Percentiles rank a stretch among this genome's conserved stretches.
Evolutionary conservation across 2,888 invertebrate species (phyloP).

Genomic region (Hydrotaea cyrtoneurina): DNA sequence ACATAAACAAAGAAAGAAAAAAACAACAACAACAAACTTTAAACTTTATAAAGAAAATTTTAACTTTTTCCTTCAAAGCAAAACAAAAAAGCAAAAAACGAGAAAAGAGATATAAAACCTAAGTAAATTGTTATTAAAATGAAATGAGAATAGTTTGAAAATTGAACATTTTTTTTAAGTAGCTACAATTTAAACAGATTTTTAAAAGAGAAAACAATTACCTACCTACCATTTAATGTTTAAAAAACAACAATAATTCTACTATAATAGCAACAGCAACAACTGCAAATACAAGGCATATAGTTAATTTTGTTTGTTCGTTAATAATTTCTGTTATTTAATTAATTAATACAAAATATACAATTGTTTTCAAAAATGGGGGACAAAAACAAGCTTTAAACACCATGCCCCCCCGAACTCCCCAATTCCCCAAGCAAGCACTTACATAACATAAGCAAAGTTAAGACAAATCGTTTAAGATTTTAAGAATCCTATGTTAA

Average conservation of each 20-base stretch:
- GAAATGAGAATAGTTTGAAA: constrained; percentile 15
- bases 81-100: constrained; percentile 20
- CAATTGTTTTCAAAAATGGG: no score
- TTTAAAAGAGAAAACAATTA: constrained; percentile 1
- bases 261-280: constrained; percentile 40
- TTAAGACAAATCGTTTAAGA: no score
- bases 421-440: no score
- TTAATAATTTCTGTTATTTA: constrained; percentile 8
- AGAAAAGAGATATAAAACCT: constrained; percentile 1
- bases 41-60: constrained; percentile 51
- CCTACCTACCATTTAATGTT: constrained; percentile 1
- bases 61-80: constrained; percentile 43
- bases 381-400: background rate
- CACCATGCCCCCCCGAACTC: background rate
- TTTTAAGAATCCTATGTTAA: no score
- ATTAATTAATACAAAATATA: background rate
- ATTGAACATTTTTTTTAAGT: constrained; percentile 25
- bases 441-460: no score
- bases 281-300: constrained; percentile 67
- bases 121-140: constrained; percentile 21
- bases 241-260: constrained; percentile 38
- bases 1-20: constrained; percentile 1
- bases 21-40: constrained; percentile 19
- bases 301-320: constrained; percentile 23
- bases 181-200: constrained; percentile 31